These are phyloP conservation scores for Tupaia chinensis DNA, from an alignment of 2,113 vertebrate species.

Conservation along the genomic window DNA sequence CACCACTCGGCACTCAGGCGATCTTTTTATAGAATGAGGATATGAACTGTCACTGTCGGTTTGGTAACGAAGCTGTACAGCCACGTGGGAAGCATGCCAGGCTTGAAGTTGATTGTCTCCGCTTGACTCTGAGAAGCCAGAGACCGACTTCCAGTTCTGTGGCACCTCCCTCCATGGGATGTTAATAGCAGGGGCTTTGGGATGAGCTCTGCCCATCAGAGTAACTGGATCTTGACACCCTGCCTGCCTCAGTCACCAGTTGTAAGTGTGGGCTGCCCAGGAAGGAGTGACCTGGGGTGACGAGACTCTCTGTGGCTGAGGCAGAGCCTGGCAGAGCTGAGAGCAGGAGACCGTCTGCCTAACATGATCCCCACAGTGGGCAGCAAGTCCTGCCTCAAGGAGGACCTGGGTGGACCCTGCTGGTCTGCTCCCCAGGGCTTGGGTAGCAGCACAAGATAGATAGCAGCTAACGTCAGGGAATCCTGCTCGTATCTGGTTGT, in stretches of 20 bases:
- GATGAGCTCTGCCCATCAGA: accelerated
- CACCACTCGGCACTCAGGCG: background rate
- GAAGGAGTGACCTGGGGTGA: too few relatives aligned
- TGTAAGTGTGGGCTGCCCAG: accelerated
- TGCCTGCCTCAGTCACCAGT: background rate
- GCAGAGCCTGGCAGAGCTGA: background rate
- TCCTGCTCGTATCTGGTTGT: background rate
- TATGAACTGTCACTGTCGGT: background rate
- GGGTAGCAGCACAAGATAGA: background rate
- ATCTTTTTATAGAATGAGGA: background rate
- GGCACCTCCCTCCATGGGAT: background rate
- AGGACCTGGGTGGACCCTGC: accelerated
- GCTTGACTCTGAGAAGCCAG: background rate
- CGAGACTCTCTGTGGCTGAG: background rate
- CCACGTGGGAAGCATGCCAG: too few relatives aligned
- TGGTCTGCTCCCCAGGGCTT: background rate
- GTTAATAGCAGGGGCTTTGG: too few relatives aligned
- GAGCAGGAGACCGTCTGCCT: background rate
- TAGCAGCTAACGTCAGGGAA: background rate
- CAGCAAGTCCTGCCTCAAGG: background rate
- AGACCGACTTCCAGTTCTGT: background rate
- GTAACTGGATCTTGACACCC: background rate
- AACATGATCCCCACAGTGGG: background rate
- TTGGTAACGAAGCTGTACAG: background rate
- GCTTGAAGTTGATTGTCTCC: background rate